Evolutionary conservation across 2,888 invertebrate genomes (phyloP).

Genomic region (Iselma pallidipennis): DNA sequence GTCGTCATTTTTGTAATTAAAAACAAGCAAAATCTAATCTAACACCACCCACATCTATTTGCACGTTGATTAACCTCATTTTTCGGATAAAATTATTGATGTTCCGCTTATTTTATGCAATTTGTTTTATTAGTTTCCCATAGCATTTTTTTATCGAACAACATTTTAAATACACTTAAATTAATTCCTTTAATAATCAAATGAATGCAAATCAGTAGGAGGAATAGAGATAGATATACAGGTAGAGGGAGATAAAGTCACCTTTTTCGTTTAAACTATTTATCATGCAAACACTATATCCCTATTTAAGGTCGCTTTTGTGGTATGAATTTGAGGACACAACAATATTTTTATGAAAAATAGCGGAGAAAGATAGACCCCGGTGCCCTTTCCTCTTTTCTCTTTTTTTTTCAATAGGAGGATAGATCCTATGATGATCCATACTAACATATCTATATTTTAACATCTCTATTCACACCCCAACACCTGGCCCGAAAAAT

Average conservation of each 20-base stretch:
- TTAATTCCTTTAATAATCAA: neutral
- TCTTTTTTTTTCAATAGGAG: too few species aligned
- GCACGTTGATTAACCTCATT: neutral
- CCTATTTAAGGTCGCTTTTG: neutral
- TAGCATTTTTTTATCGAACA: too few species aligned
- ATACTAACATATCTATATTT: neutral
- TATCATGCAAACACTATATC: neutral
- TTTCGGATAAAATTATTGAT: neutral
- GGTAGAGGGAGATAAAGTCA: too few species aligned
- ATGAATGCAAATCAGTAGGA: too few species aligned
- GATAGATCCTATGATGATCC: neutral
- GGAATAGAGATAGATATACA: neutral
- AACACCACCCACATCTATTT: neutral
- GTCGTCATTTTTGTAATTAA: neutral
- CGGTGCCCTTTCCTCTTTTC: neutral
- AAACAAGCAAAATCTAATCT: neutral
- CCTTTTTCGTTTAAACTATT: neutral
- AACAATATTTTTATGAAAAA: neutral
- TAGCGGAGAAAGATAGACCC: too few species aligned
- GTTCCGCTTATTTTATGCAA: neutral
- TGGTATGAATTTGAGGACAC: neutral
- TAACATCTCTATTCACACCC: constrained; percentile 24
- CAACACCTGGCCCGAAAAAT: constrained; percentile 10
- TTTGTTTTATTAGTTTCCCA: too few species aligned
- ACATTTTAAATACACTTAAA: too few species aligned